A percentile compares a stretch with the other conserved stretches of the same genome.
Evolutionary conservation across 2,797 vertebrate genomes (phyloP).

Genomic region (Borostomias antarcticus): DNA sequence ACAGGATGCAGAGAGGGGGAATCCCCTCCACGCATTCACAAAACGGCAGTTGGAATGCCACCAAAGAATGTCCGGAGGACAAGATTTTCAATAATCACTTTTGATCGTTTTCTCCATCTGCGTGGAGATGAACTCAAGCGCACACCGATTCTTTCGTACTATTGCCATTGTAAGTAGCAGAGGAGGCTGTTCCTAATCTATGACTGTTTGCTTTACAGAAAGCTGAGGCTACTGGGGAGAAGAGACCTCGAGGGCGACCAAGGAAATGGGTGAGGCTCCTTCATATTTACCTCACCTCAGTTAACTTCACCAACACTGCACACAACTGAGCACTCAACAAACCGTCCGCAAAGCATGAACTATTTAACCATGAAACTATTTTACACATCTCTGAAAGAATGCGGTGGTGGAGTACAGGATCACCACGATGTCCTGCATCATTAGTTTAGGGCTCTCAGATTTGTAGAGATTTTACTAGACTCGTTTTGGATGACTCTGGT

Average conservation of each 20-base stretch:
- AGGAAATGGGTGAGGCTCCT: conserved; percentile 90
- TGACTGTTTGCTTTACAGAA: conserved; percentile 51
- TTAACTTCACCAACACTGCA: not conserved
- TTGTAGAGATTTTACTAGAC: too few species aligned
- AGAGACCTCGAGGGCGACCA: conserved; percentile 92
- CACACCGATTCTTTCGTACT: not conserved
- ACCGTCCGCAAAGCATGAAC: not conserved
- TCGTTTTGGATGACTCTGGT: too few species aligned
- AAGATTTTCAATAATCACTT: not conserved
- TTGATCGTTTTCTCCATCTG: not conserved
- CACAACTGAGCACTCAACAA: not conserved
- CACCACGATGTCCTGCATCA: too few species aligned
- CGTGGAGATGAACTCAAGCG: conserved; percentile 5
- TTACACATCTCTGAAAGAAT: not conserved
- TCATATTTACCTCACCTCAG: not conserved
- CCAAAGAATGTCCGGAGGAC: not conserved
- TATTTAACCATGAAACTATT: not conserved
- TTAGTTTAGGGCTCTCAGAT: too few species aligned
- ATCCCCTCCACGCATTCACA: not conserved
- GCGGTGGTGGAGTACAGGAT: not conserved
- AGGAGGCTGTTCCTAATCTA: not conserved
- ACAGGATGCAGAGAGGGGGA: not conserved
- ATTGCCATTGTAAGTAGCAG: not conserved
- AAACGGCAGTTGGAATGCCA: conserved; percentile 1
- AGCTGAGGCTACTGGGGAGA: conserved; percentile 88